phyloP scores from a whole-genome alignment of 1,140 invertebrate genomes.

The Semibalanus balanoides region DNA sequence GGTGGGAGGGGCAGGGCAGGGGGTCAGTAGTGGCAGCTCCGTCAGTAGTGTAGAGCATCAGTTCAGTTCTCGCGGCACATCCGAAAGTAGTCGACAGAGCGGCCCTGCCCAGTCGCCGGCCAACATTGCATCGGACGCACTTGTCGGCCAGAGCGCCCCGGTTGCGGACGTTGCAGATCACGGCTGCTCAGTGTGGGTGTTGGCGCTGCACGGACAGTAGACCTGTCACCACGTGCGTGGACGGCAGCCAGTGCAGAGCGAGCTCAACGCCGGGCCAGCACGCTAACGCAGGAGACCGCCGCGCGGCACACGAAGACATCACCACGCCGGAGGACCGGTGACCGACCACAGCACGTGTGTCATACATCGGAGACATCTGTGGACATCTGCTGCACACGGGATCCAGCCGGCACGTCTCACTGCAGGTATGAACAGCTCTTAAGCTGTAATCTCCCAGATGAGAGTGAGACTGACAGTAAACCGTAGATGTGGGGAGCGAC shows the following conservation, averaged over 20 bases:
- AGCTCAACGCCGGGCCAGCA: not conserved
- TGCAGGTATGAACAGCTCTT: not conserved
- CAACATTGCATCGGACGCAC: not conserved
- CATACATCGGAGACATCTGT: too few species aligned
- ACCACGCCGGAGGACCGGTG: too few species aligned
- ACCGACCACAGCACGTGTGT: too few species aligned
- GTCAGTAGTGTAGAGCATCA: not conserved
- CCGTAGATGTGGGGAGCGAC: too few species aligned
- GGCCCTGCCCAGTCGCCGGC: not conserved
- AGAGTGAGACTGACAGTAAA: too few species aligned
- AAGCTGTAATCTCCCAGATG: not conserved
- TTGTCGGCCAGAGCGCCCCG: not conserved
- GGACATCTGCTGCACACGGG: too few species aligned
- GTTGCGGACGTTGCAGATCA: not conserved
- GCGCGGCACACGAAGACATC: not conserved
- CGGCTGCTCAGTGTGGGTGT: not conserved
- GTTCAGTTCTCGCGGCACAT: not conserved
- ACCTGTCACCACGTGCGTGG: too few species aligned
- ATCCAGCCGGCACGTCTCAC: not conserved
- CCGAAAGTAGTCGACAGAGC: not conserved
- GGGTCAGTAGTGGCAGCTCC: not conserved
- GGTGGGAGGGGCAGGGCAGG: constrained; percentile 1
- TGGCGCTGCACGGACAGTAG: not conserved
- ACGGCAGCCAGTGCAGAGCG: too few species aligned
- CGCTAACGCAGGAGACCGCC: not conserved